Conservation (phyloP, 2,888 invertebrate species). For the Choristoneura rosaceana region DNA sequence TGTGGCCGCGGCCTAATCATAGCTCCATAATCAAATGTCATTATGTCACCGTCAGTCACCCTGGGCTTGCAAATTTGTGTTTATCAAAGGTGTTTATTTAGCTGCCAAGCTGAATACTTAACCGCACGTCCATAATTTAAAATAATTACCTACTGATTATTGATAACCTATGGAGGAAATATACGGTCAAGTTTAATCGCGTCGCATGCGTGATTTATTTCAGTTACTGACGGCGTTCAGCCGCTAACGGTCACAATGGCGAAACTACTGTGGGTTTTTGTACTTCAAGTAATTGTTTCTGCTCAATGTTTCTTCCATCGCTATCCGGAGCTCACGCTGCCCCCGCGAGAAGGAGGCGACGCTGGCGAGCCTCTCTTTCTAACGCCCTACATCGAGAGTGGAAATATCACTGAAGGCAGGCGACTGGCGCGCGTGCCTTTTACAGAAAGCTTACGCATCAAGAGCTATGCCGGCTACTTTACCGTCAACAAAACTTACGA, state of each 20-base stretch:
- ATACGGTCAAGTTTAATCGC: neutral
- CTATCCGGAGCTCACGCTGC: constrained; percentile 69
- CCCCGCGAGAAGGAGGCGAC: constrained; percentile 66
- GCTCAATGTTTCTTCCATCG: constrained; percentile 65
- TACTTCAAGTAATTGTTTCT: constrained; percentile 54
- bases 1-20: no score
- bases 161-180: neutral
- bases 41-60: neutral
- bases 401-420: constrained; percentile 88
- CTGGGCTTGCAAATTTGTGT: neutral
- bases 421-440: constrained; percentile 83
- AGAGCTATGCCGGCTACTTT: constrained; percentile 92
- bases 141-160: neutral
- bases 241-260: constrained; percentile 55
- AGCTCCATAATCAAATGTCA: neutral
- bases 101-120: neutral
- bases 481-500: constrained; percentile 92
- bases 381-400: constrained; percentile 90
- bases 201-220: neutral
- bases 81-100: no score
- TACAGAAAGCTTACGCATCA: constrained; percentile 85
- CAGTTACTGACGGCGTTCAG: neutral
- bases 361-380: constrained; percentile 88
- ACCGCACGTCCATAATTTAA: neutral
- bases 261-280: constrained; percentile 52